Evolutionary conservation across 2,113 vertebrate species (phyloP).

Genomic region (Poeciliopsis turrubarensis): DNA sequence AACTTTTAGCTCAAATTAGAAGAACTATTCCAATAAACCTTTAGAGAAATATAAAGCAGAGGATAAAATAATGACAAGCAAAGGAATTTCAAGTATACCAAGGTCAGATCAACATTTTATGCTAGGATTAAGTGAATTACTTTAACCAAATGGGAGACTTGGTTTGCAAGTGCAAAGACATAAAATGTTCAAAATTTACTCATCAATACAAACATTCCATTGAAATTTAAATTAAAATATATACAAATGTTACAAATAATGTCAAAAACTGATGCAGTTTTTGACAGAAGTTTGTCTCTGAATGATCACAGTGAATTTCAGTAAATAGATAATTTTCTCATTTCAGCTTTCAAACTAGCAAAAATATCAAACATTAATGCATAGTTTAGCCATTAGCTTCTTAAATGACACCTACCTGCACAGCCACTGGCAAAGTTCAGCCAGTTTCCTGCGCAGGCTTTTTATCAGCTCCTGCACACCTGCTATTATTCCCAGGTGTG

Average conservation of each 20-base stretch:
- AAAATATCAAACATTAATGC: neutral
- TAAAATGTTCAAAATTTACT: neutral
- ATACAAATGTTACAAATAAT: no score
- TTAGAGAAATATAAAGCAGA: neutral
- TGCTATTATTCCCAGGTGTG: conserved; percentile 36
- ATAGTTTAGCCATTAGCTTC: neutral
- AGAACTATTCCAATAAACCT: neutral
- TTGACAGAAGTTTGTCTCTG: neutral
- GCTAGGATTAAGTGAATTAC: no score
- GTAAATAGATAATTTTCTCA: neutral
- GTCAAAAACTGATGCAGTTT: no score
- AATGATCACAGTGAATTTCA: neutral
- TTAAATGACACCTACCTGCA: conserved; percentile 35
- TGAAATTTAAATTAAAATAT: no score
- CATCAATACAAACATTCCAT: neutral
- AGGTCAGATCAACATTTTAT: neutral
- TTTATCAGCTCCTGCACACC: conserved; percentile 30
- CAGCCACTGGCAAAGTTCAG: neutral
- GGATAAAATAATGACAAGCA: neutral
- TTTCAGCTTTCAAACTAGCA: neutral
- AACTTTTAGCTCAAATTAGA: no score
- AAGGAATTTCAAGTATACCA: neutral
- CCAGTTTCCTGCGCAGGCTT: neutral
- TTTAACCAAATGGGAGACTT: no score
- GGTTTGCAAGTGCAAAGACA: no score